These are phyloP conservation scores for Rhimphoctona megacephalus DNA, from an alignment of 2,888 invertebrate species.

Conservation along the genomic window DNA sequence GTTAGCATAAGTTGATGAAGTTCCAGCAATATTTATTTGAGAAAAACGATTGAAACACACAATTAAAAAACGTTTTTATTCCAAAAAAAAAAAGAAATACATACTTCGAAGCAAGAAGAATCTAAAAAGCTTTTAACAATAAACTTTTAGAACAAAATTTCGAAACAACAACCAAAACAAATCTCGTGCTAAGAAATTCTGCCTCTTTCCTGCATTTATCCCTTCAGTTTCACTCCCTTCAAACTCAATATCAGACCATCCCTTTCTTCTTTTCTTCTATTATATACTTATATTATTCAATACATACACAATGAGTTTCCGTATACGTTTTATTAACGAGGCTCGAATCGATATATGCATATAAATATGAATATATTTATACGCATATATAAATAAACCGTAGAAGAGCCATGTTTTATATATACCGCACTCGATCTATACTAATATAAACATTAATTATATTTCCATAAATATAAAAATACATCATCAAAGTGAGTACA, in stretches of 20 bases:
- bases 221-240: slow-evolving; percentile 28
- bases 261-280: slow-evolving; percentile 51
- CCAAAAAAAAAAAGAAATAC: background rate
- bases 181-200: slow-evolving; percentile 35
- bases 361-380: slow-evolving; percentile 34
- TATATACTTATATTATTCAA: slow-evolving; percentile 37
- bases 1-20: slow-evolving; percentile 5
- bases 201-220: slow-evolving; percentile 27
- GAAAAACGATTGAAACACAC: background rate
- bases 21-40: too few species aligned
- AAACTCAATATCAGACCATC: slow-evolving; percentile 38
- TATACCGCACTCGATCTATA: slow-evolving; percentile 17
- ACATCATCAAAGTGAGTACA: slow-evolving; percentile 30
- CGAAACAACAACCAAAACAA: background rate
- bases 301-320: slow-evolving; percentile 66
- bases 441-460: slow-evolving; percentile 28
- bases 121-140: background rate
- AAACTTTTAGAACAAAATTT: slow-evolving; percentile 1
- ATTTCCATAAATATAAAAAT: background rate
- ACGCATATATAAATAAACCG: background rate
- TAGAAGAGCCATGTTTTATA: slow-evolving; percentile 2
- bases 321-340: slow-evolving; percentile 52
- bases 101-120: background rate
- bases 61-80: background rate
- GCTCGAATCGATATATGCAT: slow-evolving; percentile 60